Percentiles rank a stretch among this genome's conserved stretches.
Evolutionary conservation across 2,113 vertebrate species (phyloP).

Genomic region (Diadophis punctatus): DNA sequence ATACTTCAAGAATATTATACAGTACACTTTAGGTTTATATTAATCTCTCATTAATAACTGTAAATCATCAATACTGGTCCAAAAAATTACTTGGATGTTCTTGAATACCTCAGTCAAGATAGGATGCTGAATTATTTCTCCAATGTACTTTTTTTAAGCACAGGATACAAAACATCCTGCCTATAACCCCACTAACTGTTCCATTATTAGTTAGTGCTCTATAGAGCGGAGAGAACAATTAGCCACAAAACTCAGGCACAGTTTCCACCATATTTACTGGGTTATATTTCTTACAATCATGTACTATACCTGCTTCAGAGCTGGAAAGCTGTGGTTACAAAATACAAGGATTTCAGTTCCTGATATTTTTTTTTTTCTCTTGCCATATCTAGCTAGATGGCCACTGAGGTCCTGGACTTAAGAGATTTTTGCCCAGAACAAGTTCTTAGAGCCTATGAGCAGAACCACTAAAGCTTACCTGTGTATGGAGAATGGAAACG

Average conservation of each 20-base stretch:
- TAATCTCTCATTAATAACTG: neutral
- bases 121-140: neutral
- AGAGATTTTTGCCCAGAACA: neutral
- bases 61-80: neutral
- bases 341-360: neutral
- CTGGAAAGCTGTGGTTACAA: neutral
- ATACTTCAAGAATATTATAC: neutral
- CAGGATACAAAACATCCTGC: neutral
- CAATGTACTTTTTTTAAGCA: neutral
- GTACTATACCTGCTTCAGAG: neutral
- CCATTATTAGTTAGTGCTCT: neutral
- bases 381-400: neutral
- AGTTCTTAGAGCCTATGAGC: neutral
- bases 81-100: neutral
- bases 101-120: neutral
- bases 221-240: neutral
- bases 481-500: slow-evolving; percentile 68
- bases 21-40: neutral
- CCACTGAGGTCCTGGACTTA: neutral
- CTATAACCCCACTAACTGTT: neutral
- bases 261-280: neutral
- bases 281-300: neutral
- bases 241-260: neutral
- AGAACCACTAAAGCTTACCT: slow-evolving; percentile 50
- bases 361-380: neutral